These are phyloP conservation scores for Catharus bicknelli DNA, from an alignment of 2,113 vertebrate genomes.

Conservation along the genomic window DNA sequence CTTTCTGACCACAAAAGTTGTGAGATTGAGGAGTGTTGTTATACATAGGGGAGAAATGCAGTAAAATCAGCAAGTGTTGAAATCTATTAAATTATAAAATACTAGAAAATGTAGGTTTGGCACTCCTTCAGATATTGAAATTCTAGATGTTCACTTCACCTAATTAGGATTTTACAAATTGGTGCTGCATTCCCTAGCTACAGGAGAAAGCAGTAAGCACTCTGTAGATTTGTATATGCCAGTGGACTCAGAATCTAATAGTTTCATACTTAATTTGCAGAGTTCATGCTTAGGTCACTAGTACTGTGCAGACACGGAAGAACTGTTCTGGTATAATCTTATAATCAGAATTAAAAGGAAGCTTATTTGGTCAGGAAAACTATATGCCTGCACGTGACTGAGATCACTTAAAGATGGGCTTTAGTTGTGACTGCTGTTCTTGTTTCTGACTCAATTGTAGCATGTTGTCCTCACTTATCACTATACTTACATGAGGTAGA, in stretches of 20 bases:
- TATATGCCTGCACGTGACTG: neutral
- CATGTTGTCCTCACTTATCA: neutral
- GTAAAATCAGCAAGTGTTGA: neutral
- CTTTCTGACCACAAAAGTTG: neutral
- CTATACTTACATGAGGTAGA: neutral
- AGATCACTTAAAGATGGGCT: neutral
- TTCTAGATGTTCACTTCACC: neutral
- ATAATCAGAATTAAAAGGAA: neutral
- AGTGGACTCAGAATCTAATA: neutral
- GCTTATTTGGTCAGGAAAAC: neutral
- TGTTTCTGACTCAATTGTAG: neutral
- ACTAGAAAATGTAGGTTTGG: neutral
- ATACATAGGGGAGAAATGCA: neutral
- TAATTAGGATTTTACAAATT: neutral
- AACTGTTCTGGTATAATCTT: neutral
- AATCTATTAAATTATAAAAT: neutral
- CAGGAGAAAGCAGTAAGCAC: neutral
- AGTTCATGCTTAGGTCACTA: neutral
- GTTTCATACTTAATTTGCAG: neutral
- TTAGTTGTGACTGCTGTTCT: neutral
- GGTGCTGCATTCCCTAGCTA: neutral
- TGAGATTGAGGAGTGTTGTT: neutral
- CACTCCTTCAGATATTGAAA: neutral
- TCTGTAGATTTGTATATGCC: neutral
- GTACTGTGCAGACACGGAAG: neutral